Percentiles rank a stretch among this genome's conserved stretches.
Evolutionary conservation across 2,113 vertebrate genomes (phyloP).

Genomic region (Rhea pennata): DNA sequence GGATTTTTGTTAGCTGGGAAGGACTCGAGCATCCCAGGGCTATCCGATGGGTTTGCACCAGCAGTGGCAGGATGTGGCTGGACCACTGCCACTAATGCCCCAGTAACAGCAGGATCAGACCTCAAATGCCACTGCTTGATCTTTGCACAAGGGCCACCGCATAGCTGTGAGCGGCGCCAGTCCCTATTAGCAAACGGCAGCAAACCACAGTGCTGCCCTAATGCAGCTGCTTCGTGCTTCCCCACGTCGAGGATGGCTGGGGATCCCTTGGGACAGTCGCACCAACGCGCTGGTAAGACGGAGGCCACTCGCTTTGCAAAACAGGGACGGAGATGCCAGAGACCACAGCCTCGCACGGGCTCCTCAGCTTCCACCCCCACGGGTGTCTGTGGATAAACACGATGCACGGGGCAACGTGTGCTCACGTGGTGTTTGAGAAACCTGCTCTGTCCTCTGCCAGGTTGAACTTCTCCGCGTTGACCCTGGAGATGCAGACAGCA

Average conservation of each 20-base stretch:
- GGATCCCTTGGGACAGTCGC: too few species aligned
- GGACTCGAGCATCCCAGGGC: background rate
- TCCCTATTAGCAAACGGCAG: background rate
- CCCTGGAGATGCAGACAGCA: background rate
- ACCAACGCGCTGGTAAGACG: rapidly evolving
- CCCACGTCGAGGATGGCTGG: rapidly evolving
- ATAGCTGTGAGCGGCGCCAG: background rate
- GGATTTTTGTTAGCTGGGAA: background rate
- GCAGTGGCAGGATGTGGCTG: background rate
- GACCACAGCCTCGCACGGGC: background rate
- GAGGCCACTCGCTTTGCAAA: rapidly evolving
- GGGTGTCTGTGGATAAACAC: rapidly evolving
- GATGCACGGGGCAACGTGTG: background rate
- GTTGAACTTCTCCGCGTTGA: background rate
- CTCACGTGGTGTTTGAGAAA: background rate
- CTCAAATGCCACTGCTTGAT: background rate
- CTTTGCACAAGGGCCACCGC: too few species aligned
- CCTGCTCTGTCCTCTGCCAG: background rate
- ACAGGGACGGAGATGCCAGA: background rate
- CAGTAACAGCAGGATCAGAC: background rate
- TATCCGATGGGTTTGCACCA: background rate
- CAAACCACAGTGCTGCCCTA: background rate
- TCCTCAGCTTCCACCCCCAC: background rate
- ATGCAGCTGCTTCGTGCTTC: background rate
- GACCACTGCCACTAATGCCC: rapidly evolving